phyloP scores from a whole-genome alignment of 2,113 vertebrate genomes.

The Puffinus mauretanicus region DNA sequence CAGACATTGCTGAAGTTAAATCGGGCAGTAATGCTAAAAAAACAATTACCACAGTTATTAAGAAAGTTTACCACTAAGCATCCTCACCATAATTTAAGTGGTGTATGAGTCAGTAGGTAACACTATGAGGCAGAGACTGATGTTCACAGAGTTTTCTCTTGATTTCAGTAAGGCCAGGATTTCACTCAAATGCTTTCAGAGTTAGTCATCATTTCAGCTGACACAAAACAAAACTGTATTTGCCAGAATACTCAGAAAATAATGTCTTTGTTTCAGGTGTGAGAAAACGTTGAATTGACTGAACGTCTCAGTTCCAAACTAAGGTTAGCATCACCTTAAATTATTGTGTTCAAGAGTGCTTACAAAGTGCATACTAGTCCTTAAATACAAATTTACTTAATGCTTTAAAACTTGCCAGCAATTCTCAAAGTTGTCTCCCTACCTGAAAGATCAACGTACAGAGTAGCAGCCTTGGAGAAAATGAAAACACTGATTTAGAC shows the following conservation, averaged over 20 bases:
- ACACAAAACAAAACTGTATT: background rate
- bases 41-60: background rate
- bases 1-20: background rate
- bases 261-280: background rate
- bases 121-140: background rate
- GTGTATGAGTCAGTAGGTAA: background rate
- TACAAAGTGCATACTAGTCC: background rate
- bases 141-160: slow-evolving; percentile 1
- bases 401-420: background rate
- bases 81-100: background rate
- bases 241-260: slow-evolving; percentile 2
- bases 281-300: background rate
- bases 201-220: slow-evolving; percentile 38
- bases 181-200: slow-evolving; percentile 16
- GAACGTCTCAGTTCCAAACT: background rate
- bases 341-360: background rate
- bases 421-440: background rate
- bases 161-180: background rate
- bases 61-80: slow-evolving; percentile 19
- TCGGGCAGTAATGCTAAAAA: background rate
- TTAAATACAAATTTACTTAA: background rate
- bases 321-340: background rate
- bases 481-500: background rate
- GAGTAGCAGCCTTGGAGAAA: background rate
- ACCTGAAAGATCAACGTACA: background rate